Percentiles rank a stretch among this genome's conserved stretches.
phyloP scores from a whole-genome alignment of 2,113 vertebrate genomes.

The Pomatostomus ruficeps region DNA sequence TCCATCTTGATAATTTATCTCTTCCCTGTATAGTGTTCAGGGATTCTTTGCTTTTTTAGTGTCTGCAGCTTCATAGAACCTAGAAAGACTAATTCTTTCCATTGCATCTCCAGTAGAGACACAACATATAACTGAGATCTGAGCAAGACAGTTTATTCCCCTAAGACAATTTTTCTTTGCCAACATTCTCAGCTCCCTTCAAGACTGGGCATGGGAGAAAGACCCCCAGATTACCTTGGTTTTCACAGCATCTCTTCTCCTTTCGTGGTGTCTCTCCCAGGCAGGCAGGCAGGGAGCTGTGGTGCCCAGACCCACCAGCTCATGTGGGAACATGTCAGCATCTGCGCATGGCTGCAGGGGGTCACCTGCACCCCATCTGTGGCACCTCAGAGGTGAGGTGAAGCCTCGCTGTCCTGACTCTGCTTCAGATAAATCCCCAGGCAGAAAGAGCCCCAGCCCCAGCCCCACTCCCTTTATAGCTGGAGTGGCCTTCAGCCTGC shows the following conservation, averaged over 20 bases:
- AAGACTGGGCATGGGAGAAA: background rate
- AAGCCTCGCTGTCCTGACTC: accelerated
- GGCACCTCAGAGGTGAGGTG: background rate
- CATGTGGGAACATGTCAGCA: accelerated
- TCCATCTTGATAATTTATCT: background rate
- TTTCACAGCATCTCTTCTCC: background rate
- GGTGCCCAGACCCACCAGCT: background rate
- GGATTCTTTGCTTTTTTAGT: background rate
- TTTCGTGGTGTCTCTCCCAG: background rate
- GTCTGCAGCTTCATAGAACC: background rate
- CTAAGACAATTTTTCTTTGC: background rate
- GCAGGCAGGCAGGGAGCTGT: background rate
- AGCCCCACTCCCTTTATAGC: background rate
- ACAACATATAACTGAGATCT: background rate
- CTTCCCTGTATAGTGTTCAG: background rate
- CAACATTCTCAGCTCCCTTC: background rate
- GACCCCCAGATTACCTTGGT: background rate
- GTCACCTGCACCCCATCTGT: background rate
- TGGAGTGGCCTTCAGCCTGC: background rate
- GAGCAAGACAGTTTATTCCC: background rate
- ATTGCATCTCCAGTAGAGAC: background rate
- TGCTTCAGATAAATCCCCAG: background rate
- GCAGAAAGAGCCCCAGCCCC: background rate
- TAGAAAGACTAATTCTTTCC: background rate
- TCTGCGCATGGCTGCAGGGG: accelerated